Base-by-base conservation (phyloP, 2,113 vertebrate genomes). In the Tachysurus fulvidraco region DNA sequence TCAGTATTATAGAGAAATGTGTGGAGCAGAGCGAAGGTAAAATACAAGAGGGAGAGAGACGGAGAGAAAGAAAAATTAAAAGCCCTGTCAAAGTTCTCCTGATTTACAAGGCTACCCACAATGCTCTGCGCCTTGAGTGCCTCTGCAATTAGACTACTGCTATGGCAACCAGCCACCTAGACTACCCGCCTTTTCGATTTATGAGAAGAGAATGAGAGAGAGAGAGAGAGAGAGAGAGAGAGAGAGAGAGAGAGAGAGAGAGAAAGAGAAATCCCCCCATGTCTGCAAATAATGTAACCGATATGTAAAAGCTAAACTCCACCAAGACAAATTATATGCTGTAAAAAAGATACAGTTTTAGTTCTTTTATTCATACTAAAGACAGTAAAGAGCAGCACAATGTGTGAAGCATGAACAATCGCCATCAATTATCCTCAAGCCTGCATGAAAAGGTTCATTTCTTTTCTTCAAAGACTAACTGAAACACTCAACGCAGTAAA, bases 51-150 rank as follows among this genome's bases (percentile, higher is more conserved):
- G 62, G 67, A 57, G 84, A 67, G 69, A 79, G 81, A 81, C 52
- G 78, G 23, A 82, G 57, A 77, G 23, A 77, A 64, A 80, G 73
- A 85, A 64, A 83, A 83, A 83, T 82, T 77, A 83, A 88, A 86
- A 62, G 76, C 87, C 74, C 69, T 84, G 84, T 88, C 86, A 84
- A 83, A 86, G 85, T 83, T 84, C 67, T 81, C 44, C 81, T 88
- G 85, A 90, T 90, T 90, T 90, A 90, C 83, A 84, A 84, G 85
- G 28, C 44, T 89, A 87, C 88, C 88, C 89, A 90, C n/a, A 87
- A 89, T 90, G 86, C 86, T 83, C 52, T 86, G 83, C 54, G n/a
- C 69, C 73, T 87, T 87, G 83, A 87, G 88, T 88, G 83, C 88
- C 60, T 87, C 81, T 88, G 88, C 83, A 85, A 90, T 86, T 89